These are phyloP conservation scores for Dufourea novaeangliae DNA, from an alignment of 1,140 invertebrate species.

Conservation along the genomic window DNA sequence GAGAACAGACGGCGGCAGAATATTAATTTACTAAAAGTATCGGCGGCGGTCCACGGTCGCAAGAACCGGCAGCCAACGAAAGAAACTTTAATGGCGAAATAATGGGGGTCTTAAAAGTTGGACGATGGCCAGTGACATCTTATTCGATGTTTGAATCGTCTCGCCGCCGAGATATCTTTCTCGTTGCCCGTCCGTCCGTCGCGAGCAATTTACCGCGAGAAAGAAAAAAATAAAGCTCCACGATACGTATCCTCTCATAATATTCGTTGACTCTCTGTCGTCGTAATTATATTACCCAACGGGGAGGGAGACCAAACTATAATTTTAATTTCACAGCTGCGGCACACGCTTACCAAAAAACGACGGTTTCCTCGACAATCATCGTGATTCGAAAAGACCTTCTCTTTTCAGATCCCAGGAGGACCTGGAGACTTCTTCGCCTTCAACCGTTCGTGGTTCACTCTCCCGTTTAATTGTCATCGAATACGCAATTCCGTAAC, in stretches of 20 bases:
- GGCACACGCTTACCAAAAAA: no score
- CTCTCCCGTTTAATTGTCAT: conserved; percentile 43
- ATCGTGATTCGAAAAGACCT: no score
- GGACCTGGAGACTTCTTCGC: no score
- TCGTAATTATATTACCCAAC: no score
- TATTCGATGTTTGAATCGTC: conserved; percentile 47
- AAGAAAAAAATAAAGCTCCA: background rate
- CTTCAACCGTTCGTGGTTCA: no score
- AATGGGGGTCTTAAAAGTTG: conserved; percentile 66
- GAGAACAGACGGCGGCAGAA: conserved; percentile 59
- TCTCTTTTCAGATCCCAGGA: no score
- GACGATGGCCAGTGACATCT: conserved; percentile 61
- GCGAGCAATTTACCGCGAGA: background rate
- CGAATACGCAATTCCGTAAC: conserved; percentile 43
- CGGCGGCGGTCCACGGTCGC: conserved; percentile 28
- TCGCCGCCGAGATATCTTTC: no score
- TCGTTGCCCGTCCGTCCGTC: background rate
- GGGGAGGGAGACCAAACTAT: no score
- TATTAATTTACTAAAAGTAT: conserved; percentile 73
- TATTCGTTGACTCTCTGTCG: no score
- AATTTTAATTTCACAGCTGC: no score
- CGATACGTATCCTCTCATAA: no score
- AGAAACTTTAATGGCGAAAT: conserved; percentile 71
- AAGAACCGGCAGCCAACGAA: conserved; percentile 39
- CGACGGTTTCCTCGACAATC: no score